phyloP scores from a whole-genome alignment of 2,888 invertebrate genomes.

The Atherix ibis region DNA sequence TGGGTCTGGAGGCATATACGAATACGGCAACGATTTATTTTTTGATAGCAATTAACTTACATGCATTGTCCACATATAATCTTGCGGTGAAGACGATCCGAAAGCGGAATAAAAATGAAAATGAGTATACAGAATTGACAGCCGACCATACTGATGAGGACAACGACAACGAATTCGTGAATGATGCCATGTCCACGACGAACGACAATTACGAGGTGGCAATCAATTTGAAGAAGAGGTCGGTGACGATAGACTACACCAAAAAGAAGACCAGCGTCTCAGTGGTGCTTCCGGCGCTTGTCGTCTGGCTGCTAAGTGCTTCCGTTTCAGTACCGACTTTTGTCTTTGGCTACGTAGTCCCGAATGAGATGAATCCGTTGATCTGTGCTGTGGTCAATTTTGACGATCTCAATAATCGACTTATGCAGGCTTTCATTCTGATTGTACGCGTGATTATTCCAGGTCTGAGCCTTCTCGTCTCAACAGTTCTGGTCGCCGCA shows the following conservation, averaged over 20 bases:
- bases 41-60: constrained; percentile 39
- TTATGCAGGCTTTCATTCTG: constrained; percentile 11
- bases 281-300: constrained; percentile 37
- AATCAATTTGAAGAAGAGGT: constrained; percentile 25
- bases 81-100: constrained; percentile 10
- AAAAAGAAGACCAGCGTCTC: constrained; percentile 33
- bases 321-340: constrained; percentile 40
- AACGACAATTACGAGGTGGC: background rate
- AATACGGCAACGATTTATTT: constrained; percentile 41
- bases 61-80: constrained; percentile 35
- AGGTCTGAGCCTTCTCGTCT: constrained; percentile 8
- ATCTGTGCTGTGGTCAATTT: constrained; percentile 12
- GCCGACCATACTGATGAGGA: constrained; percentile 6
- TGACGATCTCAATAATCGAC: constrained; percentile 10
- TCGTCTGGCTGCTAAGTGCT: constrained; percentile 41
- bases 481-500: constrained; percentile 4
- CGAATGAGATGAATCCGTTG: constrained; percentile 9
- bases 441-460: constrained; percentile 11
- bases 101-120: constrained; percentile 5
- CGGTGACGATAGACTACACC: constrained; percentile 40
- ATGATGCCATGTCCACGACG: too few relatives aligned
- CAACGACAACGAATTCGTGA: constrained; percentile 13
- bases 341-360: constrained; percentile 11
- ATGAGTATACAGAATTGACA: constrained; percentile 7
- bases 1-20: constrained; percentile 39